These are phyloP conservation scores for Suillia variegata DNA, from an alignment of 2,888 invertebrate genomes.

Conservation along the genomic window DNA sequence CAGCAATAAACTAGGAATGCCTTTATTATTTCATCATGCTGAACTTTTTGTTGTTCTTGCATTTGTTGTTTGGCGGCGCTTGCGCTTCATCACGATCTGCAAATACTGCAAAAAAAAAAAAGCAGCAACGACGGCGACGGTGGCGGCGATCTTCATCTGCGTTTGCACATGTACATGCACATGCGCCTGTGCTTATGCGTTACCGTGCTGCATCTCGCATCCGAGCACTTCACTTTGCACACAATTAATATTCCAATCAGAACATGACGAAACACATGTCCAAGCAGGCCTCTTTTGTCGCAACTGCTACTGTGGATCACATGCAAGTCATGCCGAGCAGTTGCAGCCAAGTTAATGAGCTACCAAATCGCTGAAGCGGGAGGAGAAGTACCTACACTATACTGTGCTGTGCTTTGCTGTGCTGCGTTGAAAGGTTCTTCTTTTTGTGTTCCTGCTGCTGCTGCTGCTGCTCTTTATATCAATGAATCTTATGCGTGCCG, in stretches of 20 bases:
- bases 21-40: slow-evolving; percentile 15
- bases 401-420: no score
- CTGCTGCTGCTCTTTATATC: slow-evolving; percentile 9
- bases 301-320: slow-evolving; percentile 10
- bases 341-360: slow-evolving; percentile 39
- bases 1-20: slow-evolving; percentile 10
- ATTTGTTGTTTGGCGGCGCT: background rate
- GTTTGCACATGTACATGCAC: no score
- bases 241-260: slow-evolving; percentile 58
- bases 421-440: background rate
- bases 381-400: background rate
- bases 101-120: no score
- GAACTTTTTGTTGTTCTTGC: background rate
- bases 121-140: no score
- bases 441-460: background rate
- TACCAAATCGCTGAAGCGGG: background rate
- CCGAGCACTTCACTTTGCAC: slow-evolving; percentile 3
- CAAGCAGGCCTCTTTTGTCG: slow-evolving; percentile 19
- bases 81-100: background rate
- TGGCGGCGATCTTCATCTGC: background rate
- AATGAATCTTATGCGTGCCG: slow-evolving; percentile 12
- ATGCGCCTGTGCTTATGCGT: background rate
- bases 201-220: background rate
- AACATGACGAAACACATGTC: slow-evolving; percentile 56
- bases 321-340: slow-evolving; percentile 8